Conservation (phyloP, 2,888 invertebrate genomes). For the Rapana venosa region DNA sequence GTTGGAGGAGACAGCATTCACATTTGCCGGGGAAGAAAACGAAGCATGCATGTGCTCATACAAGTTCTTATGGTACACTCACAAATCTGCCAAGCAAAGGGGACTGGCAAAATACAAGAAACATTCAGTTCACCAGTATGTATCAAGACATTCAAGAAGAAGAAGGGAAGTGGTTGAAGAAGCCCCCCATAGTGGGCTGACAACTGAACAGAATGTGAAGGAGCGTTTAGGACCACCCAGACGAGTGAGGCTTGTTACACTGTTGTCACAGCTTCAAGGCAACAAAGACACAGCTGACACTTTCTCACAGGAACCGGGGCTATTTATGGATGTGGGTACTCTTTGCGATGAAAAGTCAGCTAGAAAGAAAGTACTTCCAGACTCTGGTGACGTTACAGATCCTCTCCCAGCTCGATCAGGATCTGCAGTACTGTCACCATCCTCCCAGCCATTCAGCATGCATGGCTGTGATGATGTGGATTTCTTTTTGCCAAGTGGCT, state of each 20-base stretch:
- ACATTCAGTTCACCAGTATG: background rate
- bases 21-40: background rate
- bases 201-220: background rate
- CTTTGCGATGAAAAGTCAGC: background rate
- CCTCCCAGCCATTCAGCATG: background rate
- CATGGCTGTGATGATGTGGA: constrained; percentile 2
- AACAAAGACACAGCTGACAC: background rate
- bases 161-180: background rate
- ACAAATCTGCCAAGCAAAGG: background rate
- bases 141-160: background rate
- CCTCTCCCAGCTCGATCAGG: background rate
- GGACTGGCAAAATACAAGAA: background rate
- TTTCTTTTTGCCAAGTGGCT: background rate
- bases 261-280: background rate
- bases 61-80: no score
- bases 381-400: background rate
- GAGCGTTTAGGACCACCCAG: constrained; percentile 5
- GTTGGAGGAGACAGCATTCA: background rate
- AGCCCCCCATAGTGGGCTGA: background rate
- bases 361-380: no score
- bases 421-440: background rate
- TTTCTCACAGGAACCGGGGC: background rate
- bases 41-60: background rate
- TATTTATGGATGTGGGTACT: background rate
- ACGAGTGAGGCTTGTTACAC: background rate